These are phyloP conservation scores for Bradypodion ventrale DNA, from an alignment of 2,797 vertebrate genomes.

Conservation along the genomic window DNA sequence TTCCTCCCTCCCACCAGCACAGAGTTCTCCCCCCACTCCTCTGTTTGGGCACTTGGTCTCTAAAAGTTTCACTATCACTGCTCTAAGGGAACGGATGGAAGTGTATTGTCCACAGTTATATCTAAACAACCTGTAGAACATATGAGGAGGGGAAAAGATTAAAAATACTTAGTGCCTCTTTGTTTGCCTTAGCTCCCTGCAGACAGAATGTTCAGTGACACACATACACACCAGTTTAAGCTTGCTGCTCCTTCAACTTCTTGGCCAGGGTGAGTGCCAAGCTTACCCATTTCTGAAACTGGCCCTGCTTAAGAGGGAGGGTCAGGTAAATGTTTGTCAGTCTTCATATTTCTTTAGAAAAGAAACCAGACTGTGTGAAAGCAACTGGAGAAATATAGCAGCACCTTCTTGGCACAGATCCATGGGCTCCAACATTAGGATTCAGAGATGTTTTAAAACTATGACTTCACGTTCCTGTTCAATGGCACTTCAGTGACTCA, in stretches of 20 bases:
- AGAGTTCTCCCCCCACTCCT: no score
- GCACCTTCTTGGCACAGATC: neutral
- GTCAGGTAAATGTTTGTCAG: neutral
- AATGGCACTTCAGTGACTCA: neutral
- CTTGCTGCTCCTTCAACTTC: neutral
- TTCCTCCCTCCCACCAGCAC: no score
- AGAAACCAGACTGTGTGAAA: neutral
- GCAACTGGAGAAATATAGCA: rapidly evolving
- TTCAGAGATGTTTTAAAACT: neutral
- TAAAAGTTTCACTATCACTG: no score
- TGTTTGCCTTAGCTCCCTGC: neutral
- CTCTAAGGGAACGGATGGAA: no score
- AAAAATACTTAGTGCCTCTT: neutral
- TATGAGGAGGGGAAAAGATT: neutral
- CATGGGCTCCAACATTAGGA: neutral
- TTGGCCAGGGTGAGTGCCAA: neutral
- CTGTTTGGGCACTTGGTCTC: no score
- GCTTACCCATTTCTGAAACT: neutral
- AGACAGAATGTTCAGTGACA: neutral
- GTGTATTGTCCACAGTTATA: neutral
- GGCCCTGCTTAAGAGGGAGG: neutral
- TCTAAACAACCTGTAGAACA: neutral
- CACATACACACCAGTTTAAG: neutral
- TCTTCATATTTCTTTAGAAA: neutral
- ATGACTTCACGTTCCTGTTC: no score